phyloP scores from a whole-genome alignment of 2,888 invertebrate genomes.

The Molanna angustata region DNA sequence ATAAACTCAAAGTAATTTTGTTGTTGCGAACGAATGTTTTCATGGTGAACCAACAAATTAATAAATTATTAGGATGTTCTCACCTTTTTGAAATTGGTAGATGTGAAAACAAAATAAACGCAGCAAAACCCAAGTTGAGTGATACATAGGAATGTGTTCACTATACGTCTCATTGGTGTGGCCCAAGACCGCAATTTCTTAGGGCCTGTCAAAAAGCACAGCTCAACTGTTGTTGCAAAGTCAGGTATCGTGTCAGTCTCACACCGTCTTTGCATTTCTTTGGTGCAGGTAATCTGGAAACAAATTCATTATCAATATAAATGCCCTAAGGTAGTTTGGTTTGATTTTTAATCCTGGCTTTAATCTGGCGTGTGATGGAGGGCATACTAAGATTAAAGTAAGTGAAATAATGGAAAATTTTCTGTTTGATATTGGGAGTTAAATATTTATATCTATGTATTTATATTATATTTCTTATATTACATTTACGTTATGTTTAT shows the following conservation, averaged over 20 bases:
- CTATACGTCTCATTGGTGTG: conserved; percentile 62
- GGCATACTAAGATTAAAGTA: no score
- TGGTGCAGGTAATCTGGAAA: conserved; percentile 66
- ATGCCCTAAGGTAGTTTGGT: not conserved
- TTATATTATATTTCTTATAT: no score
- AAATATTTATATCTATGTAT: no score
- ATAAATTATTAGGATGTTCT: conserved; percentile 14
- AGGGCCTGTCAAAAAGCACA: conserved; percentile 78
- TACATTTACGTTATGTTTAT: no score
- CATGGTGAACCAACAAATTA: no score
- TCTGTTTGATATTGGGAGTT: no score
- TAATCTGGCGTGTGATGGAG: no score
- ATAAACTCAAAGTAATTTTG: no score
- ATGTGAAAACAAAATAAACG: conserved; percentile 94
- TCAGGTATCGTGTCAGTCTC: conserved; percentile 60
- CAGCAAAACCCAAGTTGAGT: conserved; percentile 99
- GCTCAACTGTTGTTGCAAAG: conserved; percentile 80
- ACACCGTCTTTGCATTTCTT: conserved; percentile 60
- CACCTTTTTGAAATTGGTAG: conserved; percentile 79
- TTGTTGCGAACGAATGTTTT: no score
- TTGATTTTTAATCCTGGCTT: no score
- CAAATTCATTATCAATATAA: not conserved
- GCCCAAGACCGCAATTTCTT: conserved; percentile 59
- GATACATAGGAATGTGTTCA: conserved; percentile 85
- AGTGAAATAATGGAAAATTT: no score